Base-by-base conservation (phyloP, 2,888 invertebrate genomes). In the Globia sparganii region DNA sequence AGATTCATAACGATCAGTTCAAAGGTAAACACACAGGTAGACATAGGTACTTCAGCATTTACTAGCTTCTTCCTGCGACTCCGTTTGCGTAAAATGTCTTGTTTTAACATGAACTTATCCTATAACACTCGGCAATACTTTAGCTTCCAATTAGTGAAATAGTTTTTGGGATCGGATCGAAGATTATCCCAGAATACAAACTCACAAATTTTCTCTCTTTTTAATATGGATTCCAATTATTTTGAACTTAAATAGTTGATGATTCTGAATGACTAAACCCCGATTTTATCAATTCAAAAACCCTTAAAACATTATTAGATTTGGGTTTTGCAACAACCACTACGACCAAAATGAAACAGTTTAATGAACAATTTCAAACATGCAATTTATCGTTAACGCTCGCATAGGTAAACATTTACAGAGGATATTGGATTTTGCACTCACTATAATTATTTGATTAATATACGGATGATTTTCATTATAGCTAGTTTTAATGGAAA, bases 371-470 rank as follows among this genome's bases (percentile, higher is more conserved):
- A 34, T 43, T 71, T 34, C 40, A 53, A 72, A 77, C 43, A n/a
- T 25, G 28, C 18, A 74, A 80, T 80, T 65, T 65, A 59, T 49
- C 15, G 58, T 66, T 46, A 37, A 80, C 53, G 64, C 56, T 49
- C 46, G 37, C 61, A 46, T 77, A 72, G 13, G 59, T 61, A 61
- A 70, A 77, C 18, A 62, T 43, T 79, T 53, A 8, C 53, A 11
- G 4, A 37, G 21, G 62, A 62, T 37, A 77, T 62, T 79, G 80
- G 72, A 79, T 70, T 72, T 72, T 13, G 31, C 21, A 15, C 21
- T 31, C 37, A 72, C 25, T 15, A 28, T 21, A 40, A 78, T 77
- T 34, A 34, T 71, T 61, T 71, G 25, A 77, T 79, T 62, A 21
- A 71, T 56, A 62, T 62, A 79, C 21, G 1, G 1, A 34, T 72